Percentiles rank a stretch among this genome's conserved stretches.
Conservation (phyloP, 2,888 invertebrate species). For the Teleogryllus oceanicus region DNA sequence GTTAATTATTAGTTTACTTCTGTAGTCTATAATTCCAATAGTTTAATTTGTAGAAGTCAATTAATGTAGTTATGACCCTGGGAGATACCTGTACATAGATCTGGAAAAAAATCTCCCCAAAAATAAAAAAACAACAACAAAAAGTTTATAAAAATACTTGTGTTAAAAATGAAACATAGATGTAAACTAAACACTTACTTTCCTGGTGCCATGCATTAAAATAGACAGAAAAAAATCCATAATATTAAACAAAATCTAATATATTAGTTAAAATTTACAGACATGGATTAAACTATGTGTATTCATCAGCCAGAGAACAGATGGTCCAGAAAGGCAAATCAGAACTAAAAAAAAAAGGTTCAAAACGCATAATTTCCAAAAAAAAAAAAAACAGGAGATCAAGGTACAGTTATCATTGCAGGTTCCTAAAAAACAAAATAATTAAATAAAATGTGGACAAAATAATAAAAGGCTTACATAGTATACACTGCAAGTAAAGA, state of each 20-base stretch:
- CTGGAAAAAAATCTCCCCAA: constrained; percentile 20
- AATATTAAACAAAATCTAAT: constrained; percentile 18
- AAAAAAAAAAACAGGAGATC: constrained; percentile 22
- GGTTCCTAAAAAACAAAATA: constrained; percentile 24
- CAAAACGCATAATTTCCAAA: too few species aligned
- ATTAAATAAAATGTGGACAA: constrained; percentile 23
- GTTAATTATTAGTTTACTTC: constrained; percentile 1
- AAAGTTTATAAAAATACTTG: not conserved
- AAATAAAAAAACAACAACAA: constrained; percentile 19
- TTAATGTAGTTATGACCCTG: not conserved
- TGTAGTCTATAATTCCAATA: not conserved
- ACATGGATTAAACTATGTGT: not conserved
- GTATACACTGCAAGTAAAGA: constrained; percentile 24
- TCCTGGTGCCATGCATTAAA: constrained; percentile 21
- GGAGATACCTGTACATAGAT: not conserved
- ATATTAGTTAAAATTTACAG: not conserved
- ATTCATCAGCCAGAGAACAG: constrained; percentile 21
- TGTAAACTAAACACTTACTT: constrained; percentile 21
- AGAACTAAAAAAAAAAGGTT: constrained; percentile 21
- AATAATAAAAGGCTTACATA: constrained; percentile 23
- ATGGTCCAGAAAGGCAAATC: constrained; percentile 22
- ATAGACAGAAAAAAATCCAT: constrained; percentile 18
- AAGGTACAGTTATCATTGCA: constrained; percentile 11
- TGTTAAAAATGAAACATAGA: constrained; percentile 21
- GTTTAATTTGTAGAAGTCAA: constrained; percentile 3